phyloP scores from a whole-genome alignment of 37 sponge, comb jelly and placozoan species.

The Haliclona indistincta region DNA sequence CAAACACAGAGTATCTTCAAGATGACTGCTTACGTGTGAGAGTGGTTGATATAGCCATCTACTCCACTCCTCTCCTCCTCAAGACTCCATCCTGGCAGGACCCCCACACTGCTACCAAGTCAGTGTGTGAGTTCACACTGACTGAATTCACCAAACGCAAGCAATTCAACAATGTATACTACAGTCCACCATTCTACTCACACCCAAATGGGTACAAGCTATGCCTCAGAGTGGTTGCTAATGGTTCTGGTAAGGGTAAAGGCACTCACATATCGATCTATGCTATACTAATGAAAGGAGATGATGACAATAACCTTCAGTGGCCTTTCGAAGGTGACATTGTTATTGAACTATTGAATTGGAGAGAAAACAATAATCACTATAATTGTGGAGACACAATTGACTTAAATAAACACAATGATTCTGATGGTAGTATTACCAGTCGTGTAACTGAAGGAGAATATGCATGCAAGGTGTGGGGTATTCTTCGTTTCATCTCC shows the following conservation, averaged over 20 bases:
- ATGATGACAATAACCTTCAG: not conserved
- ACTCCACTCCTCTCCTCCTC: not conserved
- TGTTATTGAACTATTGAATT: constrained; percentile 10
- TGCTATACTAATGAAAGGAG: constrained; percentile 58
- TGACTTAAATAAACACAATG: not conserved
- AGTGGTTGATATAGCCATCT: not conserved
- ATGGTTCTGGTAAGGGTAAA: constrained; percentile 81
- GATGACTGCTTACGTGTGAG: constrained; percentile 3
- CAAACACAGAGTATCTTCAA: not conserved
- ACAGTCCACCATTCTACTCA: constrained; percentile 82
- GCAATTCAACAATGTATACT: constrained; percentile 22
- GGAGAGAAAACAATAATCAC: constrained; percentile 1
- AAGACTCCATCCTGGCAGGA: not conserved
- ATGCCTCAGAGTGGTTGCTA: constrained; percentile 78
- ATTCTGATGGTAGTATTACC: not conserved
- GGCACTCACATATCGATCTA: constrained; percentile 73
- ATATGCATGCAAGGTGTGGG: not conserved
- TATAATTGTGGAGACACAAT: too few species aligned
- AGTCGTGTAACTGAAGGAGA: not conserved
- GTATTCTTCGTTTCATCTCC: not conserved
- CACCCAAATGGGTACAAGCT: constrained; percentile 79
- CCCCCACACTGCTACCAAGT: not conserved
- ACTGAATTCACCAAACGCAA: not conserved
- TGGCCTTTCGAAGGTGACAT: constrained; percentile 3
- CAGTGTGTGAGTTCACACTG: not conserved